Evolutionary conservation across 2,797 vertebrate species (phyloP).

Genomic region (Pseudochaenichthys georgianus): DNA sequence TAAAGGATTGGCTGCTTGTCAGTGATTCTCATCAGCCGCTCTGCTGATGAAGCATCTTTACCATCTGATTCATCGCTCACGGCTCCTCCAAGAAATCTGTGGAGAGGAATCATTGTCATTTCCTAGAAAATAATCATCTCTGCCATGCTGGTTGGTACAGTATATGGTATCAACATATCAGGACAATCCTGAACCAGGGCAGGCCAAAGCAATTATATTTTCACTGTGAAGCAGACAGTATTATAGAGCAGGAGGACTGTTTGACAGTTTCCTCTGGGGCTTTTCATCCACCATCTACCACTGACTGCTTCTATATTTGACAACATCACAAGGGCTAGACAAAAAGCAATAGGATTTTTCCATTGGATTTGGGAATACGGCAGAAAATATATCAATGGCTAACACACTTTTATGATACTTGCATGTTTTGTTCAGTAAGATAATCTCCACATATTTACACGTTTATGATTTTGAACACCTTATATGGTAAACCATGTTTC

Average conservation of each 20-base stretch:
- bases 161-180: constrained; percentile 18
- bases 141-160: background rate
- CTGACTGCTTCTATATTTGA: background rate
- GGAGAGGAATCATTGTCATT: constrained; percentile 36
- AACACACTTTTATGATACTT: too few relatives aligned
- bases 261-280: background rate
- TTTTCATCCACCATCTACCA: background rate
- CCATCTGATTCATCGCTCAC: constrained; percentile 41
- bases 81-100: constrained; percentile 45
- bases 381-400: too few relatives aligned
- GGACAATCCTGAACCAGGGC: constrained; percentile 5
- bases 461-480: too few relatives aligned
- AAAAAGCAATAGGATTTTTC: too few relatives aligned
- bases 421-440: too few relatives aligned
- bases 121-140: constrained; percentile 20
- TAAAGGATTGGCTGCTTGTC: constrained; percentile 44
- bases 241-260: background rate
- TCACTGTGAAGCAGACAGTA: constrained; percentile 1
- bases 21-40: constrained; percentile 34
- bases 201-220: background rate
- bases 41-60: constrained; percentile 57
- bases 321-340: too few relatives aligned
- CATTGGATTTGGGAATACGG: too few relatives aligned
- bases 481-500: too few relatives aligned
- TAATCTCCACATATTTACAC: too few relatives aligned